A percentile compares a stretch with the other conserved stretches of the same genome.
Evolutionary conservation across 1,140 invertebrate genomes (phyloP).

Genomic region (Vanessa tameamea): DNA sequence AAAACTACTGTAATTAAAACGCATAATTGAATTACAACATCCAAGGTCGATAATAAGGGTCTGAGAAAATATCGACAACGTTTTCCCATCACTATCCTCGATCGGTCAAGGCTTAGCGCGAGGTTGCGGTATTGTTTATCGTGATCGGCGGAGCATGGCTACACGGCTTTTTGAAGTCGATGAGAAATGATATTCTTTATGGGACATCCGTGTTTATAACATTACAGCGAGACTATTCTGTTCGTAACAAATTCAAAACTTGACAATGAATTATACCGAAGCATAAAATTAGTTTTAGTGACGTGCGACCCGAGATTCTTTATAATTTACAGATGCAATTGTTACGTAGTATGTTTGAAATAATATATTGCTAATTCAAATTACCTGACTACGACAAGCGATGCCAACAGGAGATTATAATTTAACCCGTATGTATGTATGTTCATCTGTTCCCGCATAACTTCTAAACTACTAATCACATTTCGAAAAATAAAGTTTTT

Average conservation of each 20-base stretch:
- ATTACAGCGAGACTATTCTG: not conserved
- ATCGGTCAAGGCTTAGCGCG: conserved; percentile 22
- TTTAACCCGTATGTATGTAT: too few relatives aligned
- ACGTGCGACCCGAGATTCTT: not conserved
- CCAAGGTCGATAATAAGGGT: conserved; percentile 4
- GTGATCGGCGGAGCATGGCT: not conserved
- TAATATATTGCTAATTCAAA: too few relatives aligned
- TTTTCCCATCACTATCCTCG: conserved; percentile 16
- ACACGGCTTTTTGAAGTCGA: not conserved
- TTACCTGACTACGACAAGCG: too few relatives aligned
- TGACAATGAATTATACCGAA: not conserved
- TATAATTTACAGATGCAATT: too few relatives aligned
- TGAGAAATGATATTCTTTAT: conserved; percentile 4
- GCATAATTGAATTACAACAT: not conserved
- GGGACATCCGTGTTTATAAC: conserved; percentile 5
- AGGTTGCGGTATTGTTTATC: conserved; percentile 14
- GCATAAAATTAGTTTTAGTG: not conserved
- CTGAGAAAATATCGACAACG: conserved; percentile 10
- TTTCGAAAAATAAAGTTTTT: too few relatives aligned
- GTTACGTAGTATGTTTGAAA: too few relatives aligned
- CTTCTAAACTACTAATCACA: too few relatives aligned
- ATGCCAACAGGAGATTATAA: too few relatives aligned
- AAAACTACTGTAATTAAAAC: not conserved
- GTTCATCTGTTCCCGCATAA: too few relatives aligned
- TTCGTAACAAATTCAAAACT: not conserved